Evolutionary conservation across 2,797 vertebrate genomes (phyloP), one percentile per base, ranked within the genome.

Genomic region (Anomalospiza imberbis): DNA sequence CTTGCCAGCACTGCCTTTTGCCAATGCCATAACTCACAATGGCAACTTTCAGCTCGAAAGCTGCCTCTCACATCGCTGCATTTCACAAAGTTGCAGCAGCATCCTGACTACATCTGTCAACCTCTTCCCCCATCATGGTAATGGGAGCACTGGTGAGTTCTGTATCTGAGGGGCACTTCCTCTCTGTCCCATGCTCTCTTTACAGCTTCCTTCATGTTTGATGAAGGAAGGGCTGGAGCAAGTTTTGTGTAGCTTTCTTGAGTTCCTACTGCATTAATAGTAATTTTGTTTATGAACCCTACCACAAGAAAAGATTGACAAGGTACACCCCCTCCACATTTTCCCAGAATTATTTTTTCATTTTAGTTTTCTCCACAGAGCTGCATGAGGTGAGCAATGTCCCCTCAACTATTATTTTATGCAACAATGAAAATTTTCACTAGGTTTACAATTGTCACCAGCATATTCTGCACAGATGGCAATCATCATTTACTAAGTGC

Each of bases 301-400:
- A 38, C 17, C 55, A 40, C 0, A 13, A 66, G 55, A 65, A 94
- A 70, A 85, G 18, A 36, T 2, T 44, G 63, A 65, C 34, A 81
- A 50, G 26, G 71, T 3, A 7, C 1, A 10, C 8, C 31, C 89
- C 73, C 9, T 15, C 14, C 0, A 0, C 17, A 2, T 57, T 66
- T 34, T 61, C 34, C n/a, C 36, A 12, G 45, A 75, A 32, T 16
- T n/a, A 29, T 18, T 86, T 70, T 66, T 81, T 32, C 31, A 32
- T 55, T 88, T 73, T 32, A 14, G 13, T 53, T 78, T 80, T 57
- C 32, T n/a, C 4, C 2, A 1, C 34, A 63, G 34, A 87, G 34
- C 24, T 71, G 29, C 3, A 1, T 6, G n/a, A 89, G 13, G 18
- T 34, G 7, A 74, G 19, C 45, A 42, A 28, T 10, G 20, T 38